A percentile compares a stretch with the other conserved stretches of the same genome.
Evolutionary conservation across 2,888 invertebrate genomes (phyloP).

Genomic region (Sinohyriopsis cumingii): DNA sequence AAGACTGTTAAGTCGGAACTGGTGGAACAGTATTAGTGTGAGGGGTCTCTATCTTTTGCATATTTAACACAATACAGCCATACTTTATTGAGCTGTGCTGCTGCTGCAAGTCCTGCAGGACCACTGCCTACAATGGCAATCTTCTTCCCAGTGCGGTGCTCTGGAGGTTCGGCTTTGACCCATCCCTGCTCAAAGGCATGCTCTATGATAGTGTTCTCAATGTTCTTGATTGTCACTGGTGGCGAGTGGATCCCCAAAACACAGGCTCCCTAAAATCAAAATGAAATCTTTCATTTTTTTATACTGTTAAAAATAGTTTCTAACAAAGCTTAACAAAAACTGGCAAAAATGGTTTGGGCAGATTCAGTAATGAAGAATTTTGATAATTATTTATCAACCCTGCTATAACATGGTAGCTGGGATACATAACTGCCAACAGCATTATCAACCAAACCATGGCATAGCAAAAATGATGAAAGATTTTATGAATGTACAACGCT

Average conservation of each 20-base stretch:
- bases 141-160: constrained; percentile 82
- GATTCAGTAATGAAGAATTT: neutral
- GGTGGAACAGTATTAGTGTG: no score
- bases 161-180: constrained; percentile 88
- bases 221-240: constrained; percentile 98
- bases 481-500: no score
- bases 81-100: constrained; percentile 93
- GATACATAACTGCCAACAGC: no score
- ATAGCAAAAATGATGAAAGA: no score
- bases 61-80: no score
- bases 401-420: no score
- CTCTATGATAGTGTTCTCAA: constrained; percentile 99
- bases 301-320: no score
- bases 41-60: no score
- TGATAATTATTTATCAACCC: neutral
- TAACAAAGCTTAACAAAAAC: no score
- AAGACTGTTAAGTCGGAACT: no score
- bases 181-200: constrained; percentile 97
- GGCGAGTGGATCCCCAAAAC: constrained; percentile 96
- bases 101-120: constrained; percentile 91
- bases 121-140: constrained; percentile 96
- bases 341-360: neutral
- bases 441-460: no score
- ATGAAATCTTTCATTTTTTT: neutral
- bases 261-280: constrained; percentile 83